Conservation (phyloP, 2,113 vertebrate species). For the Pampusana beccarii region DNA sequence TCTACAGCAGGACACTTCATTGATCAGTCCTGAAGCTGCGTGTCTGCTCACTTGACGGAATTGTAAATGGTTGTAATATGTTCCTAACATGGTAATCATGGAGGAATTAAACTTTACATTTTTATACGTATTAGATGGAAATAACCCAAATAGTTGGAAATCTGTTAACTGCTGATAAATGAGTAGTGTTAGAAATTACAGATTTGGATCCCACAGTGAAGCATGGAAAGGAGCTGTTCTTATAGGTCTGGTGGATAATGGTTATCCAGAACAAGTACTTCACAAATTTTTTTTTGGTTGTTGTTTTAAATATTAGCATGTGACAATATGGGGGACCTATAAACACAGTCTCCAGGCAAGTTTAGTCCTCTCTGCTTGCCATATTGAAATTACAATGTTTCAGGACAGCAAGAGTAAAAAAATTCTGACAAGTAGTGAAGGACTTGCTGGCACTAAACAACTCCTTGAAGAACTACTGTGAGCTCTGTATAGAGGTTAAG, state of each 20-base stretch:
- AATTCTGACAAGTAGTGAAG: not conserved
- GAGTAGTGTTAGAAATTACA: not conserved
- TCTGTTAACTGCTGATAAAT: not conserved
- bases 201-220: not conserved
- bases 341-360: not conserved
- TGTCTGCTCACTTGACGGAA: not conserved
- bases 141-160: not conserved
- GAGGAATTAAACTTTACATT: not conserved
- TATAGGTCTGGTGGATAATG: not conserved
- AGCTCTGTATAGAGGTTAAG: not conserved
- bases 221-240: not conserved
- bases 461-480: not conserved
- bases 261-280: not conserved
- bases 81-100: not conserved
- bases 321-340: not conserved
- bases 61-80: not conserved
- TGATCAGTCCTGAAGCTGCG: not conserved
- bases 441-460: not conserved
- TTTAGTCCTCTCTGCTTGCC: not conserved
- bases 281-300: not conserved
- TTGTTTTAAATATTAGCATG: not conserved
- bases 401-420: not conserved
- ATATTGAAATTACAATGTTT: not conserved
- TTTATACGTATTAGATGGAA: not conserved
- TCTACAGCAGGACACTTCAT: not conserved